A percentile compares a stretch with the other conserved stretches of the same genome.
Conservation (phyloP, 2,797 vertebrate species). For the Pogoniulus pusillus region DNA sequence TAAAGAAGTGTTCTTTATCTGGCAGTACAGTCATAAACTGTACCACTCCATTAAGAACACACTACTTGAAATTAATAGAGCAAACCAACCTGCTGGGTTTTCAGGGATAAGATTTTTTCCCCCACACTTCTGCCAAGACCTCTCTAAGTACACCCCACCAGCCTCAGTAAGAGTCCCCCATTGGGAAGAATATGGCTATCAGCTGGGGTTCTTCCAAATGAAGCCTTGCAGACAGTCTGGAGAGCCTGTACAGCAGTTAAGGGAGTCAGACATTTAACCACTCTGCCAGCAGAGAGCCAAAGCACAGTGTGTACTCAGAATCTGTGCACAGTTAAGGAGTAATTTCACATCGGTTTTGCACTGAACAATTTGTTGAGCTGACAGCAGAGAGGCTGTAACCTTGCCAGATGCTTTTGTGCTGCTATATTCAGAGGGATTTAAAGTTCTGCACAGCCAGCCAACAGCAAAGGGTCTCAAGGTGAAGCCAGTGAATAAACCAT, state of each 20-base stretch:
- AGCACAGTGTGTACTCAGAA: conserved; percentile 18
- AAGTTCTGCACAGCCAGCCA: conserved; percentile 1
- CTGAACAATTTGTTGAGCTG: not conserved
- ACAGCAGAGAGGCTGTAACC: not conserved
- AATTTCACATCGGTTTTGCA: conserved; percentile 5
- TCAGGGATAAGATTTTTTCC: conserved; percentile 34
- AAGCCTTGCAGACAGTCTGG: conserved; percentile 40
- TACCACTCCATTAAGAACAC: not conserved
- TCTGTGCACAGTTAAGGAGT: not conserved
- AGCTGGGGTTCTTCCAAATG: conserved; percentile 42
- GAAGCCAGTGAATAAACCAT: conserved; percentile 11
- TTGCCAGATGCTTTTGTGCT: conserved; percentile 25
- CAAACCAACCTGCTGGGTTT: conserved; percentile 28
- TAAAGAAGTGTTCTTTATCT: conserved; percentile 15
- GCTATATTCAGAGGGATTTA: not conserved
- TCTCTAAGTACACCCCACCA: conserved; percentile 24
- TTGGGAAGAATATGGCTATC: conserved; percentile 33
- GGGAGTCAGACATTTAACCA: conserved; percentile 10
- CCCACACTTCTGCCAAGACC: conserved; percentile 43
- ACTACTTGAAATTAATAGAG: conserved; percentile 40
- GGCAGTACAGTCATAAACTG: not conserved
- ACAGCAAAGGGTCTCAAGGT: conserved; percentile 14
- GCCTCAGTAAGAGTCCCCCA: conserved; percentile 8
- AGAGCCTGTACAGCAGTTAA: conserved; percentile 12
- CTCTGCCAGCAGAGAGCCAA: conserved; percentile 26